Base-by-base conservation (phyloP, 2,888 invertebrate genomes). In the Gonocerus acuteangulatus region DNA sequence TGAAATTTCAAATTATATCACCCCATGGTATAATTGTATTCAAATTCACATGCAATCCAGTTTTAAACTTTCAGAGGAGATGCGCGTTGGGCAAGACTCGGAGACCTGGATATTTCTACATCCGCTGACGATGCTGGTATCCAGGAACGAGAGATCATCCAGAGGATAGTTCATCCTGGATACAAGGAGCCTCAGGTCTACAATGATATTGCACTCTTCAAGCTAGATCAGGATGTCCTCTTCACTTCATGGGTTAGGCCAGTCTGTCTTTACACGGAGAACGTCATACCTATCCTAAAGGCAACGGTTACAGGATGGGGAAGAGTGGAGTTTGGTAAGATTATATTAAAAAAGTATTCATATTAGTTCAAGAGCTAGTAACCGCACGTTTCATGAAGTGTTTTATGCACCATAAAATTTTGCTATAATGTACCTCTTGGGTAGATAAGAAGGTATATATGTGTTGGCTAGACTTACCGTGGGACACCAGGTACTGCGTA, bases 161-260 rank as follows among this genome's bases (percentile, higher is more conserved):
- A 76, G 22, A 73, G 76, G 1, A 71, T 80, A 1, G 67, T 72
- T 0, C 84, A 85, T 72, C 82, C 83, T 0, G 71, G 75, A 1
- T 84, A 81, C 69, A 76, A 75, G 42, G 74, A 78, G 0, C 79
- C 82, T 0, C 76, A 79, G 0, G 73, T 74, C 21, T 80, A 79
- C 70, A 78, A 87, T 69, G 87, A 87, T 67, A 81, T 87, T 59
- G 86, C 83, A 0, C 70, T 87, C 6, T 75, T 86, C 66, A 78
- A 76, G 69, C 73, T 85, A 36, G 73, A 76, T 3, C 68, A 71
- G 15, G 71, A 74, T 0, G 80, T 82, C 7, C 68, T 72, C 1
- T 73, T 83, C 3, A 78, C 73, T 44, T 73, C 78, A 21, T 77
- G 78, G 61, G 78, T 85, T 18, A 74, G 82, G 64, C 84, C 85